phyloP scores from a whole-genome alignment of 2,113 vertebrate genomes.

The Xyliphius kryptos region DNA sequence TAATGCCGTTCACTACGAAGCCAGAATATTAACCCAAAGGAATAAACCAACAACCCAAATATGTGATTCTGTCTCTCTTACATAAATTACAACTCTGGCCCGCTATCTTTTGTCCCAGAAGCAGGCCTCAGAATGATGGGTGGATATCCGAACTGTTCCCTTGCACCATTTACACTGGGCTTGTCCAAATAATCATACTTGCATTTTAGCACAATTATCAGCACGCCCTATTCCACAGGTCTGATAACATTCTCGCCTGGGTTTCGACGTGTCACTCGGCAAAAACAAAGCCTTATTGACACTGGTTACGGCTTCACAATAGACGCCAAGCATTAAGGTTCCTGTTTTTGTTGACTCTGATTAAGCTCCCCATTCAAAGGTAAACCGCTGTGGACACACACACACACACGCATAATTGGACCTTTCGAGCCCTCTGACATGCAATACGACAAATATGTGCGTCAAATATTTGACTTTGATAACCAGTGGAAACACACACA shows the following conservation, averaged over 20 bases:
- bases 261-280: constrained; percentile 76
- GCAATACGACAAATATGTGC: constrained; percentile 62
- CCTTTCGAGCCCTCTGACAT: constrained; percentile 33
- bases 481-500: constrained; percentile 47
- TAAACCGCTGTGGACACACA: constrained; percentile 71
- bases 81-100: background rate
- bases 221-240: constrained; percentile 73
- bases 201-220: constrained; percentile 75
- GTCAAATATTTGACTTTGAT: constrained; percentile 87
- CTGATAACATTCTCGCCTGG: constrained; percentile 81
- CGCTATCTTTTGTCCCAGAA: constrained; percentile 2
- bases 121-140: constrained; percentile 31
- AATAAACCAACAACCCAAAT: background rate
- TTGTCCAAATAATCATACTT: constrained; percentile 74
- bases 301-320: constrained; percentile 70
- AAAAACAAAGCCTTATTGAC: constrained; percentile 83
- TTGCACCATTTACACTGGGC: constrained; percentile 53
- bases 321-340: constrained; percentile 73
- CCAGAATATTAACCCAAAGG: background rate
- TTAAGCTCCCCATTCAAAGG: constrained; percentile 70
- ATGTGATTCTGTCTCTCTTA: background rate
- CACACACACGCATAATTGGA: constrained; percentile 59
- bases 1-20: background rate
- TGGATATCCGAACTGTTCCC: constrained; percentile 37
- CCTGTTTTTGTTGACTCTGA: constrained; percentile 76